These are phyloP conservation scores for Leuciscus idus DNA, from an alignment of 2,113 vertebrate genomes.

Conservation along the genomic window DNA sequence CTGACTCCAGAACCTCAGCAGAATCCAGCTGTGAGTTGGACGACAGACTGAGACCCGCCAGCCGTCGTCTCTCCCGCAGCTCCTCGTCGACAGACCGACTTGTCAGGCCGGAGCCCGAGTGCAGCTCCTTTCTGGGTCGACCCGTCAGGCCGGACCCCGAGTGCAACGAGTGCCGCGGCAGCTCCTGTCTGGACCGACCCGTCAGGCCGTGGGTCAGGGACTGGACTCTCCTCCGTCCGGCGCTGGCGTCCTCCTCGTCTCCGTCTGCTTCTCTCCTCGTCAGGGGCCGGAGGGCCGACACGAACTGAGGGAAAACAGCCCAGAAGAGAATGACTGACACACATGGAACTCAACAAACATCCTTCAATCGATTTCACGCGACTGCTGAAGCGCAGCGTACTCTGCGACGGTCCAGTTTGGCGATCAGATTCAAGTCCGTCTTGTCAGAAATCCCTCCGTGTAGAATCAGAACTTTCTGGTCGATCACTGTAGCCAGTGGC, in stretches of 20 bases:
- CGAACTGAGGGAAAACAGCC: conserved; percentile 72
- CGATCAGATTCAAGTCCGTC: conserved; percentile 83
- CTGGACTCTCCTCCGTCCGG: conserved; percentile 55
- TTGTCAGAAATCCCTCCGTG: conserved; percentile 89
- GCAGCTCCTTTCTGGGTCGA: conserved; percentile 75
- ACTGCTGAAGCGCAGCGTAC: conserved; percentile 67
- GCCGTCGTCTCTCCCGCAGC: conserved; percentile 31
- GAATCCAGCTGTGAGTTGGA: conserved; percentile 59
- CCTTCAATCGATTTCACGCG: neutral
- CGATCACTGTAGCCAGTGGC: conserved; percentile 87
- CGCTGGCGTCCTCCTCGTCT: neutral
- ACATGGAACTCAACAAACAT: neutral
- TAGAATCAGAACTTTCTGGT: conserved; percentile 87
- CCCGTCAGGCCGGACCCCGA: conserved; percentile 60
- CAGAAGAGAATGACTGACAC: neutral
- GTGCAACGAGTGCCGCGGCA: conserved; percentile 61
- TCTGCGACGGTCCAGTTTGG: conserved; percentile 83
- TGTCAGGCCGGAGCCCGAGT: conserved; percentile 58
- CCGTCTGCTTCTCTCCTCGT: conserved; percentile 50
- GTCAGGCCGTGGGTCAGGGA: conserved; percentile 60
- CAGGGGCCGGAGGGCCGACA: conserved; percentile 81
- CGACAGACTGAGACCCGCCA: neutral
- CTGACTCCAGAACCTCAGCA: conserved; percentile 56
- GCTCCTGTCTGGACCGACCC: conserved; percentile 6
- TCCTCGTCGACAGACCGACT: conserved; percentile 77